Base-by-base conservation (phyloP, 1,140 invertebrate genomes). In the Tetragonula clypearis region DNA sequence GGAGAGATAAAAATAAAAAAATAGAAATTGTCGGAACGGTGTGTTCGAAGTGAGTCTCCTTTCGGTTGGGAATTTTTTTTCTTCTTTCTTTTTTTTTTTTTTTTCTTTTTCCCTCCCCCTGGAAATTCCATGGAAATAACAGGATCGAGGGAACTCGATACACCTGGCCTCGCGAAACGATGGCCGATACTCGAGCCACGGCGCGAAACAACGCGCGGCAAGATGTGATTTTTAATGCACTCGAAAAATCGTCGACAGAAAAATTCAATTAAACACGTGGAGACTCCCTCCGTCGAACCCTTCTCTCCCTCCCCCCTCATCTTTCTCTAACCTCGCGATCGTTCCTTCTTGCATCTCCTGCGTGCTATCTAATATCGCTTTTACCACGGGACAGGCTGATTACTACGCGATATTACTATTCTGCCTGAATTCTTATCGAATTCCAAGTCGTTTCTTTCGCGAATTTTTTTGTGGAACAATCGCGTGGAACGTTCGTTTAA, bases 221-320 rank as follows among this genome's bases (percentile, higher is more conserved):
- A 75, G 73, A 75, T 15, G 41, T 8, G 49, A 58, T 56, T 75
- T 75, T 56, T 75, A 75, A 75, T 56, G 56, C 6, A 75, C 4
- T 15, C 53, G 49, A 30, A 30, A 62, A 26, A 26, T 35, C 21
- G 73, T 56, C 73, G 26, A 56, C 11, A 12, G 73, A 55, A 58
- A 55, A 35, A 71, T 75, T 75, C 73, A 21, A 58, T 56, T 30
- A 30, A 56, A 56, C 72, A 73, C 21, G 21, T 17, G 11, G 19
- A 69, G 19, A 30, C 12, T 5, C 41, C 30, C 9, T 12, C 21
- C 19, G 2, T 21, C 68, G 4, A 9, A 30, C 30, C 30, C 30
- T 30, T 30, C 30, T 19, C 17, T 41, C 14, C 68, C 14, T 17
- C 3, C 35, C 1, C 35, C 35, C 8, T 8, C 6, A 35, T 68